Conservation (phyloP, 1,140 invertebrate genomes). For the Lethrus apterus region DNA sequence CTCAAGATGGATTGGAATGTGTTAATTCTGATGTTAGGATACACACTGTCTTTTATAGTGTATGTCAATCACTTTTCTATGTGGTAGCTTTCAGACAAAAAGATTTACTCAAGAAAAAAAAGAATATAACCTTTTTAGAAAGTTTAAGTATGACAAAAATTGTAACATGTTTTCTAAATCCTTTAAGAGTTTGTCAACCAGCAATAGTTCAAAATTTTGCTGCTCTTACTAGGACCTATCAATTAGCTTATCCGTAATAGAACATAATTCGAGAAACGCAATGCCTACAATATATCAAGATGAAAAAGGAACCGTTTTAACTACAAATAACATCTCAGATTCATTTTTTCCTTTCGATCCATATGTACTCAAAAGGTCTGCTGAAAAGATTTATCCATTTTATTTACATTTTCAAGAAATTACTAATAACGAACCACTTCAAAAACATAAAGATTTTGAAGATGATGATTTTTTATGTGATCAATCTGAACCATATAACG, state of each 20-base stretch:
- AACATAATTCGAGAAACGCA: conserved; percentile 67
- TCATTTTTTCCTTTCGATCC: conserved; percentile 79
- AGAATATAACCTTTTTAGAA: conserved; percentile 68
- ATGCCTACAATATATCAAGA: conserved; percentile 50
- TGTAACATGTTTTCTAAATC: conserved; percentile 77
- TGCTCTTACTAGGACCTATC: conserved; percentile 73
- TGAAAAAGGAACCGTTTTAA: conserved; percentile 37
- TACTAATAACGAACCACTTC: conserved; percentile 23
- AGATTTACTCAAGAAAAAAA: conserved; percentile 67
- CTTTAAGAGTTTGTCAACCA: conserved; percentile 68
- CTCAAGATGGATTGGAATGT: conserved; percentile 46
- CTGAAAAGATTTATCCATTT: conserved; percentile 38
- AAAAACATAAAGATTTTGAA: conserved; percentile 15
- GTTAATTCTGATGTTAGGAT: conserved; percentile 50
- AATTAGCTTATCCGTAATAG: conserved; percentile 86
- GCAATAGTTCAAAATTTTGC: conserved; percentile 78
- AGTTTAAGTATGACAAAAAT: conserved; percentile 76
- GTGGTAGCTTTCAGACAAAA: conserved; percentile 80
- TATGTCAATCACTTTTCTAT: conserved; percentile 88
- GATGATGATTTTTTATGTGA: conserved; percentile 36
- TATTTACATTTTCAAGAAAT: conserved; percentile 43
- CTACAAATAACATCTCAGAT: conserved; percentile 49
- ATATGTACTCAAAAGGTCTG: conserved; percentile 58
- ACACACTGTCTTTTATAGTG: conserved; percentile 80
- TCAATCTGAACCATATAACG: no score